phyloP scores from a whole-genome alignment of 2,113 vertebrate species.

The Heterocephalus glaber region DNA sequence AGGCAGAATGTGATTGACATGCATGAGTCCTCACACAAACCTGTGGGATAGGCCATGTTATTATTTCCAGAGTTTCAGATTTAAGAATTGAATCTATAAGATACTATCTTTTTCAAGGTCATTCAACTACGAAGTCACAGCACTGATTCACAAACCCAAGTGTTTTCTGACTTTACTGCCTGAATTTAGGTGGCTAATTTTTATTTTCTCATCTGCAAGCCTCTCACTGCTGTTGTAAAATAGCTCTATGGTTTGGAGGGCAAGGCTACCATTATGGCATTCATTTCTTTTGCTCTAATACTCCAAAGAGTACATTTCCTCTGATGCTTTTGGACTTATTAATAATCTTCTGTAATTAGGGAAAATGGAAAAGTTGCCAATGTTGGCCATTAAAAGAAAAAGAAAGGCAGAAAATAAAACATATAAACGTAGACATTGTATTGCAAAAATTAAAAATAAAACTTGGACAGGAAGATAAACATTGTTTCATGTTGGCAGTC shows the following conservation, averaged over 20 bases:
- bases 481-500: background rate
- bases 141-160: background rate
- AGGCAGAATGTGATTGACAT: background rate
- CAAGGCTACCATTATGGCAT: background rate
- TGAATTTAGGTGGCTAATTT: constrained; percentile 40
- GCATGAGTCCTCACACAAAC: background rate
- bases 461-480: background rate
- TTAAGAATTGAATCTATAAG: background rate
- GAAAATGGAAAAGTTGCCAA: constrained; percentile 47
- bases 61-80: background rate
- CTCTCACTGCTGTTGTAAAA: background rate
- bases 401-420: constrained; percentile 40
- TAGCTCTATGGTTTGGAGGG: background rate
- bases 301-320: constrained; percentile 24
- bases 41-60: background rate
- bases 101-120: background rate
- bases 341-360: constrained; percentile 59
- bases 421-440: constrained; percentile 50
- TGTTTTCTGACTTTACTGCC: background rate
- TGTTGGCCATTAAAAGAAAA: constrained; percentile 50
- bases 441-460: constrained; percentile 46
- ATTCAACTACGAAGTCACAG: background rate
- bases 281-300: constrained; percentile 47
- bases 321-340: background rate
- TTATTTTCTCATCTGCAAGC: background rate